Conservation (phyloP, 2,888 invertebrate genomes). For the Anticlea derivata region DNA sequence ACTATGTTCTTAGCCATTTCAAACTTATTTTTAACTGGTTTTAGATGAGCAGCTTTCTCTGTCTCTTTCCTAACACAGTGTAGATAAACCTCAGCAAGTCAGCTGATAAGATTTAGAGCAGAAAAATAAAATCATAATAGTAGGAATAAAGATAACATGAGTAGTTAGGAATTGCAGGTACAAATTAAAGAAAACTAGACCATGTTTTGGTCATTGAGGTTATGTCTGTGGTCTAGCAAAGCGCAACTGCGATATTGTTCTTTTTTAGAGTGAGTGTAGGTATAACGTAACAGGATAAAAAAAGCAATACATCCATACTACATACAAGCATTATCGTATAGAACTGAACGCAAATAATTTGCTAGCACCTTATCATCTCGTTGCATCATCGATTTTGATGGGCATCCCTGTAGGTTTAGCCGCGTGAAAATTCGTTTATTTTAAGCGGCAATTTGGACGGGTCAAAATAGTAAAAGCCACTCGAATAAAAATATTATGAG, state of each 20-base stretch:
- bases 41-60: too few species aligned
- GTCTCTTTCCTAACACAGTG: too few species aligned
- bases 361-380: constrained; percentile 79
- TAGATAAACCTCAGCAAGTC: too few species aligned
- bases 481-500: constrained; percentile 49
- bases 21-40: too few species aligned
- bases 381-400: constrained; percentile 76
- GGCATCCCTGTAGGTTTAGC: constrained; percentile 67
- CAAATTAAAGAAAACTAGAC: not conserved
- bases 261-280: constrained; percentile 17
- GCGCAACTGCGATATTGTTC: constrained; percentile 22
- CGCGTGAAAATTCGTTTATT: constrained; percentile 62
- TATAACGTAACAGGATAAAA: constrained; percentile 38
- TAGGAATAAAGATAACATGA: too few species aligned
- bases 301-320: constrained; percentile 48
- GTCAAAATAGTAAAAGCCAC: constrained; percentile 13
- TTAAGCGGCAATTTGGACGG: constrained; percentile 9
- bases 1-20: too few species aligned
- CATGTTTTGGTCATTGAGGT: constrained; percentile 48
- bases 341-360: constrained; percentile 41
- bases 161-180: too few species aligned
- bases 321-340: constrained; percentile 35
- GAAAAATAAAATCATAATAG: too few species aligned
- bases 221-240: constrained; percentile 45
- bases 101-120: too few species aligned